Evolutionary conservation across 1,140 invertebrate genomes (phyloP), one percentile per base, ranked within the genome.

Genomic region (Muscidifurax raptorellus): DNA sequence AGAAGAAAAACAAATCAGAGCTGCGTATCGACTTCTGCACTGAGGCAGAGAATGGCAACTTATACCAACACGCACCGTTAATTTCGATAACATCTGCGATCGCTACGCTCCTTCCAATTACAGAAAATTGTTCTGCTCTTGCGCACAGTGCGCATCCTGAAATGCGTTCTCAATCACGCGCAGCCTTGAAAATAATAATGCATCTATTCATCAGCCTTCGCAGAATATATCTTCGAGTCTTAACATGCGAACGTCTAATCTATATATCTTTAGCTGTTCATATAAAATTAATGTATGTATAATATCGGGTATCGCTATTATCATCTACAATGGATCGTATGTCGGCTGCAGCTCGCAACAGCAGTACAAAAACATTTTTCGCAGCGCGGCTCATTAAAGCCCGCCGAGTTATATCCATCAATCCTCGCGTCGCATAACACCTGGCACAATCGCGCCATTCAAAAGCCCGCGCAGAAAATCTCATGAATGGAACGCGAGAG

Each of bases 41-140:
- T 22, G n/a, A 64, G 59, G 59, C 12, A 25, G 64, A 25, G 25
- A 10, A 10, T 2, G 9, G 64, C 10, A 27, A 30, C 28, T 28
- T 13, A 6, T 47, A 36, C 0, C 36, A 25, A 22, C 1, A 15
- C 32, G 30, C 30, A 44, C 27, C 74, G 40, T 83, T 83, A n/a
- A 76, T 77, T 77, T 69, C 18, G 59, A 69, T 77, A 82, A 18
- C 72, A 83, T 83, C 32, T 76, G 32, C 18, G n/a, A n/a, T 76
- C 81, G 13, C 69, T 47, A 47, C 30, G 25, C 59, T n/a, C 5
- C 44, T 64, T 76, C n/a, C 59, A 77, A 83, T 83, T 83, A 47
- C 15, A 83, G 15, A 75, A 69, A 47, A 83, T 77, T 77, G 22
- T 47, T 76, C 59, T n/a, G 22, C 30, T 18, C 28, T 81, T 81